phyloP scores from a whole-genome alignment of 1,140 invertebrate species.

The Halesus radiatus region DNA sequence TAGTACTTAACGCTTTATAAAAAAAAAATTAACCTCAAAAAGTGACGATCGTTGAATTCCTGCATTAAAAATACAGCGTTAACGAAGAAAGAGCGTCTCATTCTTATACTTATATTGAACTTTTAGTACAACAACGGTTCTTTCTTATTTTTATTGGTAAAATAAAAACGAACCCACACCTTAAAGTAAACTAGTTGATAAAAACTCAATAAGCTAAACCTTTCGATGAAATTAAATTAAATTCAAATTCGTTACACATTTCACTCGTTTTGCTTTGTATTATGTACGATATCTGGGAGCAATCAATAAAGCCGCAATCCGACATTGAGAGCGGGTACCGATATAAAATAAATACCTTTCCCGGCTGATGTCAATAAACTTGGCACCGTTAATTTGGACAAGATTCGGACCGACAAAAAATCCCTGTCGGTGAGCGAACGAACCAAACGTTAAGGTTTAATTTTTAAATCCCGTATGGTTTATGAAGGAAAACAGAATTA shows the following conservation, averaged over 20 bases:
- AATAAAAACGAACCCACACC: too few species aligned
- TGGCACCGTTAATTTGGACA: constrained; percentile 12
- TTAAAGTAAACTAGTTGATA: too few species aligned
- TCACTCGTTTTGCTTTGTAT: neutral
- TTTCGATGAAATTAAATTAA: neutral
- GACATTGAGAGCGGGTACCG: too few species aligned
- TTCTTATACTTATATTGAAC: too few species aligned
- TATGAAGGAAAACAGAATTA: neutral
- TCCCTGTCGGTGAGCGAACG: neutral
- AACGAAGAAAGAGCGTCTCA: too few species aligned
- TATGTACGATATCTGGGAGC: neutral
- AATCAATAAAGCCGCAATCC: constrained; percentile 2
- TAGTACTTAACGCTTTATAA: too few species aligned
- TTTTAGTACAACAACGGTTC: too few species aligned
- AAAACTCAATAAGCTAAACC: too few species aligned
- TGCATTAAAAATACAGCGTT: too few species aligned
- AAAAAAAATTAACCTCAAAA: too few species aligned
- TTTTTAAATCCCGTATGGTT: constrained; percentile 16
- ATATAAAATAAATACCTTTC: constrained; percentile 32
- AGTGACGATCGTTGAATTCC: too few species aligned
- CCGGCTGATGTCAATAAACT: constrained; percentile 38
- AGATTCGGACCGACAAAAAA: constrained; percentile 27
- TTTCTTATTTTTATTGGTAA: too few species aligned
- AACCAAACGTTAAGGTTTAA: neutral
- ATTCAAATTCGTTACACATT: neutral